Conservation (phyloP, 37 sponge, comb jelly and placozoan species). For the Halisarca cf. caerulea region DNA sequence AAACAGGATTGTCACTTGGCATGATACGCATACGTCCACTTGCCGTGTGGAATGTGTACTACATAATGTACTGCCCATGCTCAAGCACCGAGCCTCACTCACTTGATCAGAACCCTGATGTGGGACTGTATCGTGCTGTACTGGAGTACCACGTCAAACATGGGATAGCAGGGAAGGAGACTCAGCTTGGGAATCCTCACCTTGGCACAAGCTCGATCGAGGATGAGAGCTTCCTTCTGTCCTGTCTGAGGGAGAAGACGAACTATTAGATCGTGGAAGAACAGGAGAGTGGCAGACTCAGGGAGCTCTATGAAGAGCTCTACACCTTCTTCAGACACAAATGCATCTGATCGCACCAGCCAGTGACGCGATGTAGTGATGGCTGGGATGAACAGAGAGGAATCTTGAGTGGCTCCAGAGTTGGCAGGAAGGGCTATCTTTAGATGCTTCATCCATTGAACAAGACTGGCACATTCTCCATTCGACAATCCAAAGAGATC, state of each 20-base stretch:
- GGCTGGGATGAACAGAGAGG: slow-evolving; percentile 52
- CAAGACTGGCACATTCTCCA: slow-evolving; percentile 7
- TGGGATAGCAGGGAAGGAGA: slow-evolving; percentile 40
- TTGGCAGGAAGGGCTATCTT: slow-evolving; percentile 29
- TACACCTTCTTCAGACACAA: background rate
- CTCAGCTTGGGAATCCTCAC: background rate
- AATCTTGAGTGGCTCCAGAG: background rate
- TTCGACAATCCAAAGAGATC: background rate
- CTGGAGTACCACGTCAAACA: background rate
- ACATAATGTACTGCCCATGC: no score
- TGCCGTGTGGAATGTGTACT: no score
- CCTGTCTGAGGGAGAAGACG: background rate
- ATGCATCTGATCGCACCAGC: background rate
- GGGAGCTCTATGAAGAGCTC: slow-evolving; percentile 9
- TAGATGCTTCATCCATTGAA: slow-evolving; percentile 57
- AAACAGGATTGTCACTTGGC: no score
- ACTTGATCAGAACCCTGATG: slow-evolving; percentile 17
- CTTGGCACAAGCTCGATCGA: background rate
- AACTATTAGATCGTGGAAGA: slow-evolving; percentile 56
- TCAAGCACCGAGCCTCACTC: no score
- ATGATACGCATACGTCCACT: no score
- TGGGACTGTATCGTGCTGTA: background rate
- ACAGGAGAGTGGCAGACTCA: slow-evolving; percentile 14
- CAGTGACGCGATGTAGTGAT: slow-evolving; percentile 20
- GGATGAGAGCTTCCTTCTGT: background rate